Conservation (phyloP, 2,888 invertebrate species). For the Liposcelis brunnea region DNA sequence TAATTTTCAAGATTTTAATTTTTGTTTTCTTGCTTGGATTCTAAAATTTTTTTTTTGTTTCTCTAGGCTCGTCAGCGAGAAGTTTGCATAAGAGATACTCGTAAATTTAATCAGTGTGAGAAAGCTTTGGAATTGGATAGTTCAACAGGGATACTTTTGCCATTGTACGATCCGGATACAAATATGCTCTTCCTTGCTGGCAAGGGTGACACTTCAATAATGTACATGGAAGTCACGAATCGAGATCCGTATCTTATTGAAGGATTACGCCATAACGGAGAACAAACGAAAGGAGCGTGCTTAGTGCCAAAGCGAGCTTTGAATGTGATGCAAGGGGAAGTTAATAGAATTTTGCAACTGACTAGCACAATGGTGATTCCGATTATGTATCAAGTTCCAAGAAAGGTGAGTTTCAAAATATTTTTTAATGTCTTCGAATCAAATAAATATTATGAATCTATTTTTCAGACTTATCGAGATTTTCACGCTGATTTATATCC, state of each 20-base stretch:
- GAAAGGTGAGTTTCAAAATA: slow-evolving; percentile 51
- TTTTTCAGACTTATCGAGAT: slow-evolving; percentile 65
- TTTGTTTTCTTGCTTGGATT: slow-evolving; percentile 8
- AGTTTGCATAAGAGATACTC: slow-evolving; percentile 71
- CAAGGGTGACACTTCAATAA: slow-evolving; percentile 83
- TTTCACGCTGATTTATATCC: slow-evolving; percentile 91
- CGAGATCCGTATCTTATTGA: slow-evolving; percentile 76
- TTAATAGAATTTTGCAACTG: slow-evolving; percentile 75
- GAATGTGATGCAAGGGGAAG: slow-evolving; percentile 94
- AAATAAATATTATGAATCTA: neutral
- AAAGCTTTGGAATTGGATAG: slow-evolving; percentile 68
- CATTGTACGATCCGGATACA: slow-evolving; percentile 82
- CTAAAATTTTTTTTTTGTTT: slow-evolving; percentile 5
- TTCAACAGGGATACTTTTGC: slow-evolving; percentile 81
- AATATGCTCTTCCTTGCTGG: slow-evolving; percentile 90
- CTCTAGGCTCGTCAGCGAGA: slow-evolving; percentile 60
- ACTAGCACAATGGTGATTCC: slow-evolving; percentile 76
- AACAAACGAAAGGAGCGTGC: slow-evolving; percentile 89
- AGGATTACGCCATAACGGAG: slow-evolving; percentile 73
- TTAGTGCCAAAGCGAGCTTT: slow-evolving; percentile 81
- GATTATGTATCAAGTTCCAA: slow-evolving; percentile 84
- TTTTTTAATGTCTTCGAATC: neutral
- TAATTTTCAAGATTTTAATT: slow-evolving; percentile 9
- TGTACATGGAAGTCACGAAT: slow-evolving; percentile 78
- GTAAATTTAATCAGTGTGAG: slow-evolving; percentile 59